Percentiles rank a stretch among this genome's conserved stretches.
phyloP scores from a whole-genome alignment of 23 tunicate species.

The Halocynthia roretzi region DNA sequence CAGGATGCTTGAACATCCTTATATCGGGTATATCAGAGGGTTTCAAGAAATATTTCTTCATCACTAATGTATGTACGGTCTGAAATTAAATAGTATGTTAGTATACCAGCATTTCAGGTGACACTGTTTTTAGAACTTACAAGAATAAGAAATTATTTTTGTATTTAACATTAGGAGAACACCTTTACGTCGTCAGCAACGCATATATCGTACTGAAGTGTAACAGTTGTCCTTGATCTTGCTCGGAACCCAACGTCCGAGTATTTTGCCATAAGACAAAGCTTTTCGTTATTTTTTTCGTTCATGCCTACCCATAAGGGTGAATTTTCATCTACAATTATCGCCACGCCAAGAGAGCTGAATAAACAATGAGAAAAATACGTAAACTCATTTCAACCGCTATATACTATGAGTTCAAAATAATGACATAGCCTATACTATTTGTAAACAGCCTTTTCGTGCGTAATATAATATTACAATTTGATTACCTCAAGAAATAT shows the following conservation, averaged over 20 bases:
- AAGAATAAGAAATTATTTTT: no score
- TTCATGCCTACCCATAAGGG: constrained; percentile 25
- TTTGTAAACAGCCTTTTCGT: no score
- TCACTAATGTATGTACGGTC: background rate
- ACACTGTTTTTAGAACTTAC: no score
- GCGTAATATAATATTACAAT: no score
- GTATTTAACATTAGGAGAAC: no score
- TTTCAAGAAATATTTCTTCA: background rate
- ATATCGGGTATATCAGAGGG: constrained; percentile 9
- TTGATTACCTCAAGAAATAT: constrained; percentile 16
- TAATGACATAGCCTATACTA: no score
- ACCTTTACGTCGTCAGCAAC: constrained; percentile 8
- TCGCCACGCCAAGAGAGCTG: constrained; percentile 10
- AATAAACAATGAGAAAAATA: background rate
- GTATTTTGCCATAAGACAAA: background rate
- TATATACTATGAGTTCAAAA: background rate
- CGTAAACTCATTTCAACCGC: background rate
- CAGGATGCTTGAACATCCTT: constrained; percentile 18
- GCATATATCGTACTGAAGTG: constrained; percentile 9
- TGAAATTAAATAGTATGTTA: background rate
- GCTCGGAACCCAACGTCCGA: background rate
- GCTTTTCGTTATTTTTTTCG: background rate
- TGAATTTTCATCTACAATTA: constrained; percentile 8
- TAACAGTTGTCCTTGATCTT: background rate
- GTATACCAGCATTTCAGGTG: no score